Evolutionary conservation across 2,113 vertebrate species (phyloP), one percentile per base, ranked within the genome.

Genomic region (Cottus gobio): DNA sequence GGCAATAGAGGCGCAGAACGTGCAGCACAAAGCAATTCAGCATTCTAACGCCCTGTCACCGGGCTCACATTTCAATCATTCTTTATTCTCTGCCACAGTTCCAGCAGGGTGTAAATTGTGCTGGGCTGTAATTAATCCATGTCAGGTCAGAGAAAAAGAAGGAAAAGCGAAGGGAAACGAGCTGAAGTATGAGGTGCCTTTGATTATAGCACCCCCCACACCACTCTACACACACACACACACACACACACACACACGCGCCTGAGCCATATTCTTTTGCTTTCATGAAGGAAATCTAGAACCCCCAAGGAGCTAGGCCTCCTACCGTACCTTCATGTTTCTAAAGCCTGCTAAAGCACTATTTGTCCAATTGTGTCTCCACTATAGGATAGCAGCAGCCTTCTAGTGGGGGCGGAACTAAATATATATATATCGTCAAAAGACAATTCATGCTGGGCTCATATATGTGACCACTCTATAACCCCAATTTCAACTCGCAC

Each of bases 71-170:
- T 93, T 93, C 91, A 92, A 91, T 85, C 82, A 80, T 90, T 92
- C 89, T 90, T 91, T 92, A 89, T 89, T 92, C 87, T 90, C 82
- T 79, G 86, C 83, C 67, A 86, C 85, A 85, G 80, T 91, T 93
- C 86, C 87, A 92, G 92, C 87, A 75, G 88, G 87, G 91, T 88
- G 89, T 90, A 93, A 94, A 93, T 93, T 94, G 89, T 90, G 75
- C 76, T 22, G 69, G 69, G 85, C 86, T 91, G 92, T 93, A 94
- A 95, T 95, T 94, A 94, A 94, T 94, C 92, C 91, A 90, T 75
- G 92, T 93, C 94, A 92, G 84, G 87, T 92, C 89, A 89, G 74
- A 84, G 71, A 84, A 89, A 74, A 73, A 75, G 57, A 10, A 26
- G 36, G n/a, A 65, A 85, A 89, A 90, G 79, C 22, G 24, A 73